phyloP scores from a whole-genome alignment of 2,797 vertebrate genomes.

The Danionella dracula region DNA sequence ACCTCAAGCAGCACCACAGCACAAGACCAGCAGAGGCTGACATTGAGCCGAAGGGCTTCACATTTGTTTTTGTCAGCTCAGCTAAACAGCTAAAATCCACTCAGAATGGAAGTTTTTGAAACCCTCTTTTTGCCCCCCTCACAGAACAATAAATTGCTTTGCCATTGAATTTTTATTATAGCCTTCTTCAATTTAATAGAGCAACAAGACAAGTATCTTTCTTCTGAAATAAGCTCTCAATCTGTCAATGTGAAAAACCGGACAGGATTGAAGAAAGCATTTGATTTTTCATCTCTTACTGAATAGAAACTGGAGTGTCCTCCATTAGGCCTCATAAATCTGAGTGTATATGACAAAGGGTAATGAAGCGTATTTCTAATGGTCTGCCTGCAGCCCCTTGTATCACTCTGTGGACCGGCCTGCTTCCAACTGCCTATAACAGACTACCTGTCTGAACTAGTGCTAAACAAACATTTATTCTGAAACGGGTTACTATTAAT shows the following conservation, averaged over 20 bases:
- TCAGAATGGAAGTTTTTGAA: neutral
- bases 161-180: neutral
- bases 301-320: slow-evolving; percentile 25
- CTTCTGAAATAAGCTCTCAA: too few species aligned
- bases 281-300: slow-evolving; percentile 28
- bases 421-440: slow-evolving; percentile 12
- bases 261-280: slow-evolving; percentile 19
- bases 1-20: neutral
- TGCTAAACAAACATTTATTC: slow-evolving; percentile 5
- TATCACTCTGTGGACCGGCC: slow-evolving; percentile 1
- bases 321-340: slow-evolving; percentile 43
- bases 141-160: neutral
- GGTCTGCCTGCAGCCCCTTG: slow-evolving; percentile 8
- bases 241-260: too few species aligned
- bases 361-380: slow-evolving; percentile 43
- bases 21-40: slow-evolving; percentile 28
- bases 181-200: neutral
- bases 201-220: slow-evolving; percentile 6
- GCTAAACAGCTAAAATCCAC: neutral
- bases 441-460: neutral
- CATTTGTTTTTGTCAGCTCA: neutral
- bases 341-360: slow-evolving; percentile 38
- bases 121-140: neutral
- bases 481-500: neutral
- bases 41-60: slow-evolving; percentile 13